Evolutionary conservation across 2,797 vertebrate species (phyloP), one percentile per base, ranked within the genome.

Genomic region (Neosilurus hyrtlii): DNA sequence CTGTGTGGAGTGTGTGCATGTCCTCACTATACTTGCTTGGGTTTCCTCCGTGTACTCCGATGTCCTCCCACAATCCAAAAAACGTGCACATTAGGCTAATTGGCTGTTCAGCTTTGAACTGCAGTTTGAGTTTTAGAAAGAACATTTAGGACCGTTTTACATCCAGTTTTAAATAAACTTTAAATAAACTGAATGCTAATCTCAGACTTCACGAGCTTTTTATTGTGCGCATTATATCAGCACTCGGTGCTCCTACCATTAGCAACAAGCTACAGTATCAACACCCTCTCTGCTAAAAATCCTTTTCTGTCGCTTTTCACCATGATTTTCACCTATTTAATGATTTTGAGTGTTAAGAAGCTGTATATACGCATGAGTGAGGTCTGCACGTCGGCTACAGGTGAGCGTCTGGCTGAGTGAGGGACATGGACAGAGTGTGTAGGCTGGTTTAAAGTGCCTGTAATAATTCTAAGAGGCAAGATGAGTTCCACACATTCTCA

Each of bases 391-490:
- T 37, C 11, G 20, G 30, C 30, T 75, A 75, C 54, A 75, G 26
- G 54, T 75, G 30, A 81, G 62, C 12, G 75, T 62, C n/a, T 59
- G 75, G 57, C 77, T 70, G 24, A 49, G 6, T 30, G 68, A 77
- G 65, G 24, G 75, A 88, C 70, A 12, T 82, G 79, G n/a, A 73
- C 72, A 22, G 68, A 71, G 61, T 68, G 73, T 83, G 79, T 77
- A 65, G 76, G 62, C 67, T 84, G 76, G 81, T 84, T 83, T 83
- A 78, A 61, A 72, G 80, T 80, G 71, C 73, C 76, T 73, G 79
- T 85, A 78, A 83, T 82, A 83, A 86, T 84, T 80, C 80, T 15
- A 30, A 85, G 61, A 82, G 80, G 87, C 85, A 84, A 88, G 87
- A 86, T 83, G 82, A 80, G 77, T 79, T 86, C 82, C 76, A 76